Percentiles rank a stretch among this genome's conserved stretches.
phyloP scores from a whole-genome alignment of 2,888 invertebrate species.

The Deilephila porcellus region DNA sequence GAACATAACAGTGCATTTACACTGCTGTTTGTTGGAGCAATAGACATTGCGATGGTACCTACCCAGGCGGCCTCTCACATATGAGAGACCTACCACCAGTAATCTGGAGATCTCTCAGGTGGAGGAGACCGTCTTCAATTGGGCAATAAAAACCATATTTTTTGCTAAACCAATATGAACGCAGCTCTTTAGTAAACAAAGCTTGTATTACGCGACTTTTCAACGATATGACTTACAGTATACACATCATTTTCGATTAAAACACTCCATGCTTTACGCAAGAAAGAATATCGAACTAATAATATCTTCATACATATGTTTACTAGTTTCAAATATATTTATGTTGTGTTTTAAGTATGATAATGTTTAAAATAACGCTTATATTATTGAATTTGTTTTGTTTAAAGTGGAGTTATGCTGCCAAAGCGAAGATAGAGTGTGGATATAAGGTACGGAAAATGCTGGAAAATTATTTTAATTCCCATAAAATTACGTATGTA shows the following conservation, averaged over 20 bases:
- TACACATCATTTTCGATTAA: not conserved
- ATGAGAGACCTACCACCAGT: too few species aligned
- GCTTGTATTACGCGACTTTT: not conserved
- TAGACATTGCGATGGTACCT: too few species aligned
- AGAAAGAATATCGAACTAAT: not conserved
- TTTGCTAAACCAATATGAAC: not conserved
- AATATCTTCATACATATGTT: not conserved
- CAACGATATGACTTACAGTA: not conserved
- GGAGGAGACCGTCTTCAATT: too few species aligned
- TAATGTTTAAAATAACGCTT: conserved; percentile 7
- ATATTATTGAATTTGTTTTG: not conserved
- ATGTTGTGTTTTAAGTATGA: not conserved
- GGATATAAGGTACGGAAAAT: conserved; percentile 66
- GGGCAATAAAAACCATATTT: not conserved
- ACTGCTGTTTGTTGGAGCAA: too few species aligned
- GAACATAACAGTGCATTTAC: too few species aligned
- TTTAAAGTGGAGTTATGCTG: not conserved
- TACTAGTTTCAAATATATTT: not conserved
- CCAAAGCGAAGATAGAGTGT: conserved; percentile 62
- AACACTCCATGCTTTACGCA: not conserved
- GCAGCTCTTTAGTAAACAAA: conserved; percentile 15
- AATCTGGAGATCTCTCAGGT: too few species aligned
- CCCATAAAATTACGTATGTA: too few species aligned
- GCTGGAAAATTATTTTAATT: too few species aligned
- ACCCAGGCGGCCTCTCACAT: too few species aligned